These are phyloP conservation scores for Conopomorpha cramerella DNA, from an alignment of 1,140 invertebrate species.

Conservation along the genomic window DNA sequence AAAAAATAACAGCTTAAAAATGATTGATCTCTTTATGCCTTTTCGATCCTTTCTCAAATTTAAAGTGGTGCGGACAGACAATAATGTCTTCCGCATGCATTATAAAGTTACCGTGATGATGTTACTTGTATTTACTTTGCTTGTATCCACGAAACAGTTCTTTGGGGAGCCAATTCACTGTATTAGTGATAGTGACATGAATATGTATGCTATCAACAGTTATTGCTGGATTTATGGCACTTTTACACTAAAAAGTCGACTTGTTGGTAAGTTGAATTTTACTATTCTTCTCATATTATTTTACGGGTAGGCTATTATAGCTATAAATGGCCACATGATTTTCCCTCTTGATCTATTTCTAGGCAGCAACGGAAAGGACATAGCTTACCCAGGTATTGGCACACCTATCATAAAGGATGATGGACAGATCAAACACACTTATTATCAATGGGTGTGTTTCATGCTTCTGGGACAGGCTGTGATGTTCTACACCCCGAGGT, in stretches of 20 bases:
- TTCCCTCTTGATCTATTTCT: conserved; percentile 1
- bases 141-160: conserved; percentile 73
- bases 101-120: conserved; percentile 70
- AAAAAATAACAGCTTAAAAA: too few species aligned
- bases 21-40: conserved; percentile 46
- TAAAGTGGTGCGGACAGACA: conserved; percentile 67
- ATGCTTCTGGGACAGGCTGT: conserved; percentile 80
- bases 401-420: conserved; percentile 39
- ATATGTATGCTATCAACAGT: conserved; percentile 67
- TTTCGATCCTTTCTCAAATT: conserved; percentile 60
- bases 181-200: conserved; percentile 48
- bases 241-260: conserved; percentile 64
- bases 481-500: conserved; percentile 74
- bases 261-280: conserved; percentile 28
- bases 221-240: conserved; percentile 82
- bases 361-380: conserved; percentile 30
- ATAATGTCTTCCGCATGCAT: conserved; percentile 69
- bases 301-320: not conserved
- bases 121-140: conserved; percentile 66
- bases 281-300: not conserved
- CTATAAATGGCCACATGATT: not conserved
- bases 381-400: conserved; percentile 35
- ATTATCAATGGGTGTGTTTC: conserved; percentile 90
- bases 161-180: conserved; percentile 74
- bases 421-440: conserved; percentile 71